Evolutionary conservation across 2,113 vertebrate species (phyloP).

Genomic region (Aythya baeri): DNA sequence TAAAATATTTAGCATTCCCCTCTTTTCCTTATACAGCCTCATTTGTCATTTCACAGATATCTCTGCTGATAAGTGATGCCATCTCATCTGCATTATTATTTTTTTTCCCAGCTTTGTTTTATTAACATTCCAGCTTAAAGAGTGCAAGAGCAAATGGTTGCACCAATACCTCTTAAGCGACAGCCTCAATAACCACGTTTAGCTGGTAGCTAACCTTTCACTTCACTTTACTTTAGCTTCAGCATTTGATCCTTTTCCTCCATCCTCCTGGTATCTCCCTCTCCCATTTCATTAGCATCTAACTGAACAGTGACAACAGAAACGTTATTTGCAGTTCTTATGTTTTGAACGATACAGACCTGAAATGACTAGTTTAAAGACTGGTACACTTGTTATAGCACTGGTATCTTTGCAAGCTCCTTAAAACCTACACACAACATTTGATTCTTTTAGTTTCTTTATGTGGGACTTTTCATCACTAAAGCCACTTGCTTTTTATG

Average conservation of each 20-base stretch:
- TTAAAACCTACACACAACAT: neutral
- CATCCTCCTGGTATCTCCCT: neutral
- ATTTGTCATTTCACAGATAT: neutral
- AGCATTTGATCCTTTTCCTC: neutral
- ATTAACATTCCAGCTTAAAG: neutral
- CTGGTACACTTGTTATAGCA: neutral
- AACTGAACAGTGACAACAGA: neutral
- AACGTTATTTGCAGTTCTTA: neutral
- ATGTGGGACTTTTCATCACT: slow-evolving; percentile 27
- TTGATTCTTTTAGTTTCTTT: slow-evolving; percentile 36
- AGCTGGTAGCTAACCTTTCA: neutral
- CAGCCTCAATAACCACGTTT: neutral
- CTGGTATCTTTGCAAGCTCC: neutral
- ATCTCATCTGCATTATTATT: neutral
- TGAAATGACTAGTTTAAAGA: neutral
- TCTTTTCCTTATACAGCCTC: neutral
- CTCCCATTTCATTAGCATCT: neutral
- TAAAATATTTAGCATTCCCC: neutral
- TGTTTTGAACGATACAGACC: neutral
- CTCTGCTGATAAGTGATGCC: neutral
- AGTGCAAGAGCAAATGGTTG: neutral
- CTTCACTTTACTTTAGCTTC: neutral
- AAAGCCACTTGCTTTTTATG: slow-evolving; percentile 27
- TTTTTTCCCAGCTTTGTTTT: neutral
- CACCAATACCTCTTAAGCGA: neutral